phyloP scores from a whole-genome alignment of 2,797 vertebrate genomes.

The Loris lydekkerianus region DNA sequence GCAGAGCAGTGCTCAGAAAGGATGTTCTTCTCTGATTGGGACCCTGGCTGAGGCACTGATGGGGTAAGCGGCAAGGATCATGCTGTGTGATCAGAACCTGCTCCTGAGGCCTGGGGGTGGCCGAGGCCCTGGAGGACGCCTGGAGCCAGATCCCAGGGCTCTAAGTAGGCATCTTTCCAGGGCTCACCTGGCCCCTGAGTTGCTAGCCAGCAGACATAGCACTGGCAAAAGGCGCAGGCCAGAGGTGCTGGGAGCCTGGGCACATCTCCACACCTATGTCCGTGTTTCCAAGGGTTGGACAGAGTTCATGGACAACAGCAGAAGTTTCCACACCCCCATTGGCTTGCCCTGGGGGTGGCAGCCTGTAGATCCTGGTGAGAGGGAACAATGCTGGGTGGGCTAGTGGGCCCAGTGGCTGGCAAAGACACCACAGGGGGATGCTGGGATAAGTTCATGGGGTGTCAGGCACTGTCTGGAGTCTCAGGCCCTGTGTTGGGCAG shows the following conservation, averaged over 20 bases:
- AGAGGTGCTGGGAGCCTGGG: neutral
- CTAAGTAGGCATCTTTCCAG: accelerated
- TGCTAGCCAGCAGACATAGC: accelerated
- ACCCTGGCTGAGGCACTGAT: accelerated
- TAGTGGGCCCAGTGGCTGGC: accelerated
- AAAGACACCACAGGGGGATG: neutral
- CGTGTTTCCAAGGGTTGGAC: accelerated
- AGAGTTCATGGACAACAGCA: accelerated
- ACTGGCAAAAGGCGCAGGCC: neutral
- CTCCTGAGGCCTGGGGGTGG: neutral
- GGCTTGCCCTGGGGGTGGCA: accelerated
- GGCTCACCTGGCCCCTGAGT: accelerated
- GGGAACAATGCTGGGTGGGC: neutral
- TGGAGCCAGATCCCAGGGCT: neutral
- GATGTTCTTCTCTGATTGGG: accelerated
- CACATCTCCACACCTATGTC: accelerated
- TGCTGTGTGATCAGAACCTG: neutral
- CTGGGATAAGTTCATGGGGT: too few species aligned
- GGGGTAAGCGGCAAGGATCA: accelerated
- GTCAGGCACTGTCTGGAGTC: too few species aligned
- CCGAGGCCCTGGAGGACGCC: neutral
- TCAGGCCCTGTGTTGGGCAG: neutral
- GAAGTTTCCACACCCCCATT: accelerated
- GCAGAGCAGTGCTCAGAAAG: too few species aligned
- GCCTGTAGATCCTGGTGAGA: accelerated